phyloP scores from a whole-genome alignment of 2,797 vertebrate genomes.

The Vultur gryphus region DNA sequence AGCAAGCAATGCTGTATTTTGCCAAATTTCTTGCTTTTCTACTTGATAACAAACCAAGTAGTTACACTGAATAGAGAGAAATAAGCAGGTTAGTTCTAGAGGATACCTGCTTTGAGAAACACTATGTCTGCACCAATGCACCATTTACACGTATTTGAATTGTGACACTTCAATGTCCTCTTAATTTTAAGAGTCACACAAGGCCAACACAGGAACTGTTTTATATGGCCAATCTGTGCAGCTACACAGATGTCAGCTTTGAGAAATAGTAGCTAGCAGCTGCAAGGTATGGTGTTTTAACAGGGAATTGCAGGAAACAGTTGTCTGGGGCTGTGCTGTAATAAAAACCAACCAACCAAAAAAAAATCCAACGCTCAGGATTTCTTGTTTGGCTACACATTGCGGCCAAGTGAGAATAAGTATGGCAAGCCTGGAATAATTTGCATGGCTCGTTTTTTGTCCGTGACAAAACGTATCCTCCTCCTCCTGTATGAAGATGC shows the following conservation, averaged over 20 bases:
- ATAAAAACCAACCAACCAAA: background rate
- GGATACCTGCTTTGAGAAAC: background rate
- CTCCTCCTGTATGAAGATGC: background rate
- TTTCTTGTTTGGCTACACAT: background rate
- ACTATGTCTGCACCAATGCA: background rate
- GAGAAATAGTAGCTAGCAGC: background rate
- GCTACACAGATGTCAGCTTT: background rate
- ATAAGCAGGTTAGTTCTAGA: background rate
- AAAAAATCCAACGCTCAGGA: background rate
- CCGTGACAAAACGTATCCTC: background rate
- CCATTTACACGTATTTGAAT: background rate
- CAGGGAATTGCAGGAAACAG: background rate
- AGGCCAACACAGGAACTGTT: background rate
- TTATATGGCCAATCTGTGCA: background rate
- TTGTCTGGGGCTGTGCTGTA: background rate
- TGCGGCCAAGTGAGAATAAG: background rate
- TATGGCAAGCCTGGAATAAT: background rate
- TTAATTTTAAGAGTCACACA: background rate
- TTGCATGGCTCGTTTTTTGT: background rate
- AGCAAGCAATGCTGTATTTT: background rate
- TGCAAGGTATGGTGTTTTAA: background rate
- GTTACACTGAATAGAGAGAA: background rate
- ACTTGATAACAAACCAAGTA: background rate
- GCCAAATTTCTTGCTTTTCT: background rate
- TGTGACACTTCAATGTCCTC: background rate